phyloP scores from a whole-genome alignment of 2,888 invertebrate genomes.

The Thysanoteuthis rhombus region DNA sequence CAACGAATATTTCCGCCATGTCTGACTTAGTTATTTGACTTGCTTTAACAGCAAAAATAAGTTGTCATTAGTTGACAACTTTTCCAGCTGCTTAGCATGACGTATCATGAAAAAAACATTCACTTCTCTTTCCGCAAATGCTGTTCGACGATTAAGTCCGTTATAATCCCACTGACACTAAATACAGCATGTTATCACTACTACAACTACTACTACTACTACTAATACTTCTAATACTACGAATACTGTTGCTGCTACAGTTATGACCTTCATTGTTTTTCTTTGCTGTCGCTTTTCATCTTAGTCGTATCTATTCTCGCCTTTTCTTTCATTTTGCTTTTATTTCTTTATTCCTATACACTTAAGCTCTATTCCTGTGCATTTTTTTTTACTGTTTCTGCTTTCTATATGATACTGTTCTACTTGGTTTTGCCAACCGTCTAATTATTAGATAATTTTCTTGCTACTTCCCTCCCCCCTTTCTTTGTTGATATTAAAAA shows the following conservation, averaged over 20 bases:
- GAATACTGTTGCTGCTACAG: neutral
- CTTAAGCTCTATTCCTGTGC: too few species aligned
- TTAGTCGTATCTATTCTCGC: too few species aligned
- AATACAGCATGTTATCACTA: neutral
- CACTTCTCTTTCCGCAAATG: neutral
- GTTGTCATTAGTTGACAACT: neutral
- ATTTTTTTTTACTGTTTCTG: too few species aligned
- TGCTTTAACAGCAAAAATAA: neutral
- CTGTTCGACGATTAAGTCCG: neutral
- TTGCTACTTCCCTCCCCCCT: too few species aligned
- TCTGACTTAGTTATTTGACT: neutral
- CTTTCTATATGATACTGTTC: too few species aligned
- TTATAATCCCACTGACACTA: neutral
- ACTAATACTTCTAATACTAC: neutral
- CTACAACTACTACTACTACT: neutral
- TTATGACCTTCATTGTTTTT: too few species aligned
- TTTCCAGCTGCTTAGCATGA: neutral
- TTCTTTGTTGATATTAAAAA: too few species aligned
- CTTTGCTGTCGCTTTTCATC: too few species aligned
- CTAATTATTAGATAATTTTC: too few species aligned
- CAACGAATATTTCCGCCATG: neutral
- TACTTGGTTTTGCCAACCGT: too few species aligned
- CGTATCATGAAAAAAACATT: neutral
- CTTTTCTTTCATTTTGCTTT: too few species aligned
- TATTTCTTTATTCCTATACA: too few species aligned